phyloP scores from a whole-genome alignment of 2,113 vertebrate species.

The Caretta caretta region DNA sequence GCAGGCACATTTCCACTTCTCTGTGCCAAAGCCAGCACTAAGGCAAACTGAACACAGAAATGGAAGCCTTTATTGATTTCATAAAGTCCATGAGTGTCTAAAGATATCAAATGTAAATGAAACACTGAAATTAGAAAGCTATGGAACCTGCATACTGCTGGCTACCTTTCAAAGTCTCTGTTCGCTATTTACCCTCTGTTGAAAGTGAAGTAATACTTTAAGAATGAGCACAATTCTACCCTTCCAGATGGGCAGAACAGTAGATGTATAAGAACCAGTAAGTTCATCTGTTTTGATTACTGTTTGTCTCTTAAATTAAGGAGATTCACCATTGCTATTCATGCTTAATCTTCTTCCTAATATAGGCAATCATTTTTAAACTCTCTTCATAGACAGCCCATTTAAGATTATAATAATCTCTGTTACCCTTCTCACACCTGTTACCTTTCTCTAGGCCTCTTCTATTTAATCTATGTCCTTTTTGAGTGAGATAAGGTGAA shows the following conservation, averaged over 20 bases:
- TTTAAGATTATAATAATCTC: background rate
- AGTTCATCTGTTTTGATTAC: background rate
- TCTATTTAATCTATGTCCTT: background rate
- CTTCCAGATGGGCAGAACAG: background rate
- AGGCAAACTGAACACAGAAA: background rate
- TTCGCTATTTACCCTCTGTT: background rate
- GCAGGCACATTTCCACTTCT: background rate
- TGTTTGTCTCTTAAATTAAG: background rate
- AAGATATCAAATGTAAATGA: conserved; percentile 11
- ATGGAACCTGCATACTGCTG: background rate
- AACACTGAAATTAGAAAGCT: background rate
- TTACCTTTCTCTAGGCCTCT: background rate
- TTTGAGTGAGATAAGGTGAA: accelerated
- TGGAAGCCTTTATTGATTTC: background rate
- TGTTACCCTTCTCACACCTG: background rate
- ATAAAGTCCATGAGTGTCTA: background rate
- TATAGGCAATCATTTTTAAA: background rate
- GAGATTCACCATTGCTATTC: background rate
- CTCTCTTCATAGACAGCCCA: background rate
- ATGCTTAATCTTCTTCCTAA: background rate
- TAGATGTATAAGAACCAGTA: background rate
- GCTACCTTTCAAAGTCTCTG: background rate
- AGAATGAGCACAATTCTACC: conserved; percentile 1
- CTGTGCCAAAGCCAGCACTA: background rate
- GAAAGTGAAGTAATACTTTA: background rate